Conservation (phyloP, 2,888 invertebrate genomes). For the Drosophila neonasuta region DNA sequence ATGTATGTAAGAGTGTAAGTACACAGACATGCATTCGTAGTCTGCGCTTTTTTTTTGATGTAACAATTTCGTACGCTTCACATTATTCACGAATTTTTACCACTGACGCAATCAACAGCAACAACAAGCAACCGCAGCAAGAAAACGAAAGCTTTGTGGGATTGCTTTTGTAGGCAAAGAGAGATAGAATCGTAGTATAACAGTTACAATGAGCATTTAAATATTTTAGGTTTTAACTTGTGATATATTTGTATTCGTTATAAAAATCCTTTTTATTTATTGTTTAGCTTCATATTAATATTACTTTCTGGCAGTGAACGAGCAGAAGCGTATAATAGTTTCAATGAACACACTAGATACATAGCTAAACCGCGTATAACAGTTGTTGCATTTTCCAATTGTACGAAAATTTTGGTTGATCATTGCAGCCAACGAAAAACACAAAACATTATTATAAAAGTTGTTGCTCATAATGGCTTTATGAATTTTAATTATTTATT, state of each 20-base stretch:
- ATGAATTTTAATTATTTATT: not conserved
- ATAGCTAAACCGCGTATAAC: no score
- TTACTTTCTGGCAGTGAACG: not conserved
- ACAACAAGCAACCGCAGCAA: constrained; percentile 1
- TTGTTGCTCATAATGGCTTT: no score
- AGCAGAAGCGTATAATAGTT: not conserved
- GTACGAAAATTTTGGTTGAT: no score
- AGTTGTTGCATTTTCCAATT: not conserved
- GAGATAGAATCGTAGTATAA: constrained; percentile 1
- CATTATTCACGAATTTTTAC: constrained; percentile 42
- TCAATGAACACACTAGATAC: not conserved
- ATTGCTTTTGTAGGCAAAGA: not conserved
- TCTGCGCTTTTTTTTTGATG: constrained; percentile 35
- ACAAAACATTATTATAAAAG: no score
- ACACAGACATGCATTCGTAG: constrained; percentile 16
- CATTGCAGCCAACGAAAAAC: no score
- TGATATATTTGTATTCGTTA: not conserved
- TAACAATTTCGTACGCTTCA: constrained; percentile 23
- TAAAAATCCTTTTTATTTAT: not conserved
- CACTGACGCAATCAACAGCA: constrained; percentile 37
- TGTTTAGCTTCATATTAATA: not conserved
- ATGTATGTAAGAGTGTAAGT: constrained; percentile 18
- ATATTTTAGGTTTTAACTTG: not conserved
- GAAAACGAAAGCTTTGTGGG: constrained; percentile 20
- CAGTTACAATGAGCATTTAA: not conserved